phyloP scores from a whole-genome alignment of 53 echinoderm and acorn worm species.

The Hippasteria phrygiana region DNA sequence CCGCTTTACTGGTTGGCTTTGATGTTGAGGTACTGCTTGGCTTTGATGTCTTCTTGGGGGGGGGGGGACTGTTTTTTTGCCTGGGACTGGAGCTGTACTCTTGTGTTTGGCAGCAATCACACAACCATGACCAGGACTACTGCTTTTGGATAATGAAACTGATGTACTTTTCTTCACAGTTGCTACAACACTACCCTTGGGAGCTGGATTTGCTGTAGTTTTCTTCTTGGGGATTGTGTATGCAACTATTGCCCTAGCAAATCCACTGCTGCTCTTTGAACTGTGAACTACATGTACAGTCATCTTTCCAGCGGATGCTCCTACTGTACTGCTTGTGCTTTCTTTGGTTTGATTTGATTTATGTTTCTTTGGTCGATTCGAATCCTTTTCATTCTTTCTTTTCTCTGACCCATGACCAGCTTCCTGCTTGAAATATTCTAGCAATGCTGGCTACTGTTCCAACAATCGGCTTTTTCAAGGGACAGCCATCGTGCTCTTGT shows the following conservation, averaged over 20 bases:
- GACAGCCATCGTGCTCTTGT: conserved; percentile 63
- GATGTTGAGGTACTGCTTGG: conserved; percentile 43
- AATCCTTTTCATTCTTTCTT: conserved; percentile 49
- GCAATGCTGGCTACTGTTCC: conserved; percentile 66
- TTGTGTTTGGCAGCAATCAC: no score
- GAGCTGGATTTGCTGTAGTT: conserved; percentile 4
- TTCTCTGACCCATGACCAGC: conserved; percentile 52
- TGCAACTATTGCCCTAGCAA: conserved; percentile 29
- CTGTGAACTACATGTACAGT: conserved; percentile 23
- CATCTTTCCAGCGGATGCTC: conserved; percentile 16
- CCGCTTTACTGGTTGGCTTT: conserved; percentile 35
- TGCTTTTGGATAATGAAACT: neutral
- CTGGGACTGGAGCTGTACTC: conserved; percentile 35
- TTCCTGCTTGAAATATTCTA: conserved; percentile 68
- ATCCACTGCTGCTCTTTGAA: conserved; percentile 40
- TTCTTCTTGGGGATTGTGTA: conserved; percentile 65
- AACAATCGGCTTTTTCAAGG: conserved; percentile 55
- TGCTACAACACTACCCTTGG: neutral
- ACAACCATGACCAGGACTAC: neutral
- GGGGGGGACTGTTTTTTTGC: conserved; percentile 33
- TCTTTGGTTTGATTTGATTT: conserved; percentile 31
- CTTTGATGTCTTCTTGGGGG: conserved; percentile 10
- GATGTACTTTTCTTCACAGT: conserved; percentile 4
- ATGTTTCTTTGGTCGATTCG: conserved; percentile 41
- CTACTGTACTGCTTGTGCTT: conserved; percentile 31